phyloP scores from a whole-genome alignment of 1,140 invertebrate species.

The Drosophila pseudoobscura region DNA sequence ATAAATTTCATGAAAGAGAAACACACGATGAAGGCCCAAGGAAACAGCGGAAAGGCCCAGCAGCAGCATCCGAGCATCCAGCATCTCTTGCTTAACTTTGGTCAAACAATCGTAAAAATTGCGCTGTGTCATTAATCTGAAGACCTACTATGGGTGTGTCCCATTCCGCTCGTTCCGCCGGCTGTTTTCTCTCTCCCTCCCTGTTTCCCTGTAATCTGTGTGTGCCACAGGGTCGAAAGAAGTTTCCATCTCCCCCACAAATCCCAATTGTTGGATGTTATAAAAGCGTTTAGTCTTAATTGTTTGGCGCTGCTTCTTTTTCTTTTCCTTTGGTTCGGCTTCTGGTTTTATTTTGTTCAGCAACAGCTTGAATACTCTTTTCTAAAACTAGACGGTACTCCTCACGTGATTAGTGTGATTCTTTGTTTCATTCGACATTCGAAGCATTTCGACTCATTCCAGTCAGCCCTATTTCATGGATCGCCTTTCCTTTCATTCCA shows the following conservation, averaged over 20 bases:
- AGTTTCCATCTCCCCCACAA: slow-evolving; percentile 2
- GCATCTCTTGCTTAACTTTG: slow-evolving; percentile 33
- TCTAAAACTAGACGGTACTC: too few species aligned
- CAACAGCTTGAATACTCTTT: neutral
- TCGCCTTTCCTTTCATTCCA: too few species aligned
- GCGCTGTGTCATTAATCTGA: slow-evolving; percentile 43
- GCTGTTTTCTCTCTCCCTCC: too few species aligned
- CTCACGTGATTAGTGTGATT: too few species aligned
- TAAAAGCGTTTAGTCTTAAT: slow-evolving; percentile 43
- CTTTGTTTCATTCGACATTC: too few species aligned
- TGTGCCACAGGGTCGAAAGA: too few species aligned
- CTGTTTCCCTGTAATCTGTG: too few species aligned
- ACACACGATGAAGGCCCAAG: slow-evolving; percentile 25
- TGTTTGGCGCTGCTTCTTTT: slow-evolving; percentile 24
- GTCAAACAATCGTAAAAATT: slow-evolving; percentile 51
- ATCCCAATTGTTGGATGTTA: slow-evolving; percentile 7
- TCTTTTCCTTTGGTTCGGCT: neutral
- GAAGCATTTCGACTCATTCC: too few species aligned
- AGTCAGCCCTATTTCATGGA: too few species aligned
- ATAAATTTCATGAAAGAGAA: slow-evolving; percentile 64
- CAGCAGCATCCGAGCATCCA: neutral
- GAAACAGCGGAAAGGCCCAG: slow-evolving; percentile 10
- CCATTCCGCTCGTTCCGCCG: too few species aligned
- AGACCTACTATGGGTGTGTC: slow-evolving; percentile 21
- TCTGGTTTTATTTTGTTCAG: neutral